Conservation (phyloP, 2,888 invertebrate species). For the Ornithoptera alexandrae region DNA sequence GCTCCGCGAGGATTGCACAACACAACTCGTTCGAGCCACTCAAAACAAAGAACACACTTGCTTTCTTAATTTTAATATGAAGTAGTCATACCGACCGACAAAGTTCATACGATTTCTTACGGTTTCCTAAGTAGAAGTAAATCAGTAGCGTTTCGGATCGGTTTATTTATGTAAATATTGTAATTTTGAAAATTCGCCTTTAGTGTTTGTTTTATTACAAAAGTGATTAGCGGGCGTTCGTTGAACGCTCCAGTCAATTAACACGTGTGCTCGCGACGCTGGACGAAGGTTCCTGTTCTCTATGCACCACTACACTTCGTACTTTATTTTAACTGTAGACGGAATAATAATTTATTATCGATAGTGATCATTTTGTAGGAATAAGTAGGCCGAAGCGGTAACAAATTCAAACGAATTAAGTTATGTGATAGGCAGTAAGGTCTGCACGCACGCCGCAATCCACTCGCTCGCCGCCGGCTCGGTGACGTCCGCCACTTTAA, state of each 20-base stretch:
- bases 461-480: conserved; percentile 51
- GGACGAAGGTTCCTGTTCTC: conserved; percentile 41
- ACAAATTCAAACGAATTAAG: conserved; percentile 77
- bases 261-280: conserved; percentile 58
- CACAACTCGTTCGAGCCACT: conserved; percentile 63
- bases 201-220: conserved; percentile 59
- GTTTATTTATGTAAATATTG: conserved; percentile 76
- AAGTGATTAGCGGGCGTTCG: conserved; percentile 46
- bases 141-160: conserved; percentile 75
- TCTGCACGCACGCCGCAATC: conserved; percentile 49
- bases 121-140: conserved; percentile 75
- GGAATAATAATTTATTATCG: conserved; percentile 75
- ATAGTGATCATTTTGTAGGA: conserved; percentile 78
- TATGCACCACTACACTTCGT: conserved; percentile 64
- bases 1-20: conserved; percentile 37
- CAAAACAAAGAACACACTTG: conserved; percentile 69
- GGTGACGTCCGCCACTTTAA: conserved; percentile 45
- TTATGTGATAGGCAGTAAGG: conserved; percentile 70
- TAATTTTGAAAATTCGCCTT: conserved; percentile 69
- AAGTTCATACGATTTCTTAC: conserved; percentile 66
- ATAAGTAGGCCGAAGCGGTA: conserved; percentile 77
- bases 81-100: conserved; percentile 72
- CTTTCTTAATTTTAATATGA: conserved; percentile 75
- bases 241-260: conserved; percentile 74
- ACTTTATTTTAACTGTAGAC: conserved; percentile 74